Conservation (phyloP, 2,888 invertebrate species). For the Blera fallax region DNA sequence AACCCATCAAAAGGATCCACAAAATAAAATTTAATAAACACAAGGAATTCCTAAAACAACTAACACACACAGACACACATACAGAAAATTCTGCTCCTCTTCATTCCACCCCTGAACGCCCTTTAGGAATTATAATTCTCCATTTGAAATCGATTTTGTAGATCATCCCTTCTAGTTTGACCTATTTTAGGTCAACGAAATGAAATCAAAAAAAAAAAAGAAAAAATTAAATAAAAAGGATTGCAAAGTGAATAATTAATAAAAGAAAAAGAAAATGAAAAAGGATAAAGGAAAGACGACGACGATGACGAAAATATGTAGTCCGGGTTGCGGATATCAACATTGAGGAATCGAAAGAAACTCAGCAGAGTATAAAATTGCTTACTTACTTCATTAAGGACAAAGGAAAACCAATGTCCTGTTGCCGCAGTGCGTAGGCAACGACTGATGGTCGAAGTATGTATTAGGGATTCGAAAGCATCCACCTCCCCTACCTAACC, state of each 20-base stretch:
- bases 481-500: background rate
- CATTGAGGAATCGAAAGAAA: slow-evolving; percentile 37
- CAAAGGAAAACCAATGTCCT: slow-evolving; percentile 30
- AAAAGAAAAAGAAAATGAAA: slow-evolving; percentile 1
- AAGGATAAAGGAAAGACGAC: slow-evolving; percentile 18
- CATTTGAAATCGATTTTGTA: slow-evolving; percentile 47
- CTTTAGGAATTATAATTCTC: slow-evolving; percentile 23
- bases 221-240: slow-evolving; percentile 36
- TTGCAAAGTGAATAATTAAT: slow-evolving; percentile 67
- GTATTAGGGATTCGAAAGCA: slow-evolving; percentile 17
- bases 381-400: slow-evolving; percentile 60
- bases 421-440: slow-evolving; percentile 44
- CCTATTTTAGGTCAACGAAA: slow-evolving; percentile 34
- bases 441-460: background rate
- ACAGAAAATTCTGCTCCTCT: no score
- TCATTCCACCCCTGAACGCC: background rate
- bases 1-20: slow-evolving; percentile 12
- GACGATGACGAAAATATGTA: background rate
- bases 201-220: background rate
- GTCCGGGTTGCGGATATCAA: background rate
- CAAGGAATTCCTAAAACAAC: slow-evolving; percentile 41
- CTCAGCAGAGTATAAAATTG: slow-evolving; percentile 61
- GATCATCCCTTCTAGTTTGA: slow-evolving; percentile 24
- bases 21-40: slow-evolving; percentile 60
- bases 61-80: background rate